Base-by-base conservation (phyloP, 2,113 vertebrate genomes). In the Crypturellus undulatus region DNA sequence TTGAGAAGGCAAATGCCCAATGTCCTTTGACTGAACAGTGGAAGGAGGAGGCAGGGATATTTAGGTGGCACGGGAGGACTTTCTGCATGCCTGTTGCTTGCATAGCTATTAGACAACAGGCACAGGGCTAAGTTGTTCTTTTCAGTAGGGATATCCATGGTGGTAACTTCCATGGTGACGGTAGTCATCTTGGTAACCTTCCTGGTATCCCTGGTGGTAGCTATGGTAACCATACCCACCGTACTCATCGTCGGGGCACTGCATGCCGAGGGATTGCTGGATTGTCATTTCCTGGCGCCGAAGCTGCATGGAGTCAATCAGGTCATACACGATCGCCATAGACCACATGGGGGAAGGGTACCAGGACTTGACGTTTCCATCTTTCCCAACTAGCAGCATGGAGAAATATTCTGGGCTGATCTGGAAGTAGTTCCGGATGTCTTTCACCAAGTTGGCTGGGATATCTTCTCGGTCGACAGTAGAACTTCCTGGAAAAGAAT, bases 281-380 rank as follows among this genome's bases (percentile, higher is more conserved):
- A 99, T 99, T 84, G 99, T 99, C 99, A 99, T 99, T 96, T 99
- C 99, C 96, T 99, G 99, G 49, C 99, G 97, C 87, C 99, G 98
- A 15, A 99, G 99, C 97, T 99, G 99, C 99, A 99, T 99, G 9
- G 99, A 99, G 96, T 99, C 99, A 14, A 99, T 99, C 95, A 99
- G 98, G 94, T 99, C 99, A 4, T 99, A 99, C 89, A 99, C 99
- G 16, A 98, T 99, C 1, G 99, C 99, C 99, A 99, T 99, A 65
- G 99, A 99, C 99, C 99, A 99, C 99, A 99, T 99, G 30, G 99
- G 99, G 4, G 99, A 99, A 13, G 99, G 99, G 95, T 99, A 99
- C 99, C 99, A 99, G 84, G 99, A 99, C 96, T 99, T 99, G 4
- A 99, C 99, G 8, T 99, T 99, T 77, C 99, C 98, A 3, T 99